Base-by-base conservation (phyloP, 2,797 vertebrate species). In the Oreochromis grahami region DNA sequence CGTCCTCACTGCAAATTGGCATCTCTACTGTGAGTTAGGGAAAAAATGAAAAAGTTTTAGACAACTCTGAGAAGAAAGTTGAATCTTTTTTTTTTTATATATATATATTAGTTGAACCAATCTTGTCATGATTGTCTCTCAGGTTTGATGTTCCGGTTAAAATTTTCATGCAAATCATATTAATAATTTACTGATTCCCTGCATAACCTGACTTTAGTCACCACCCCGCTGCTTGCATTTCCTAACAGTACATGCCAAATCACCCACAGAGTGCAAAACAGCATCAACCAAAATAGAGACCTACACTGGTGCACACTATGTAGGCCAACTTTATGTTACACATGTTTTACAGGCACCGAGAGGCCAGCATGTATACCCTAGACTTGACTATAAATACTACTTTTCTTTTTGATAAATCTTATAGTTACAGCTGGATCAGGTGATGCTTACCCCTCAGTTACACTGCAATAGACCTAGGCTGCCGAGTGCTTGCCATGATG, bases 1-100 rank as follows among this genome's bases (percentile, higher is more conserved):
- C 45, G 48, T 85, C 84, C 84, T 83, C 80, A 36, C 43, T 82
- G 65, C 81, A 79, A 84, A 78, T 83, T 90, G 72, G 80, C 68
- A 74, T 89, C 13, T 51, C 70, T 51, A 19, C 45, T 34, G 70
- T 74, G 3, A 81, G 51, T 70, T 80, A 41, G 60, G 51, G 3
- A 29, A 41, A 56, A 63, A 63, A 13, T 13, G 60, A 86, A 76
- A 70, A 53, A 36, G 2, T 32, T 36, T 63, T 32, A 82, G 65
- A 70, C 52, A 74, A 63, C 56, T 72, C 15, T 60, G 19, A 74
- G 26, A 32, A 50, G 5, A 74, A 74, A 74, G 70, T 32, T 74
- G 3, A 74, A 12, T 74, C 45, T 51, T 74, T 74, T 45, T 41
- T n/a, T n/a, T n/a, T n/a, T n/a, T n/a, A n/a, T n/a, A n/a, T n/a